A percentile compares a stretch with the other conserved stretches of the same genome.
phyloP scores from a whole-genome alignment of 2,888 invertebrate species.

The Drosophila fungiperda region DNA sequence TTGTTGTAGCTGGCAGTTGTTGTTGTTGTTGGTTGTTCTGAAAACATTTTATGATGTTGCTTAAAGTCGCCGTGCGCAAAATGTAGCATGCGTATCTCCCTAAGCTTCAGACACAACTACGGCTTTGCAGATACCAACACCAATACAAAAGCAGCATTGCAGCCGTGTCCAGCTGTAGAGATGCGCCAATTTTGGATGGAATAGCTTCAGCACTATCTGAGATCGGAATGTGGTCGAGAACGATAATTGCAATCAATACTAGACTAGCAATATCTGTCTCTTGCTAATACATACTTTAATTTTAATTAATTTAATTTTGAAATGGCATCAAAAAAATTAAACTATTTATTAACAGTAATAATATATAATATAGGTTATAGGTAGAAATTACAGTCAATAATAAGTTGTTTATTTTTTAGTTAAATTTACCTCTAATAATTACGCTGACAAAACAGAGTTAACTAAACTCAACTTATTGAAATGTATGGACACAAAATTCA shows the following conservation, averaged over 20 bases:
- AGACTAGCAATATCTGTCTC: not conserved
- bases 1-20: slow-evolving; percentile 47
- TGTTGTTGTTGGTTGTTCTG: slow-evolving; percentile 39
- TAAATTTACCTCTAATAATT: no score
- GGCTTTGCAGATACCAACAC: slow-evolving; percentile 21
- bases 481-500: not conserved
- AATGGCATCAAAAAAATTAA: not conserved
- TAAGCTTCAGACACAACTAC: slow-evolving; percentile 22
- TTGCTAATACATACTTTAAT: not conserved
- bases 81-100: slow-evolving; percentile 59
- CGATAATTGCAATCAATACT: not conserved
- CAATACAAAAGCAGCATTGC: slow-evolving; percentile 1
- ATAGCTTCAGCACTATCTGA: not conserved
- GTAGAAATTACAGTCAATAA: not conserved
- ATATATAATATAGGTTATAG: not conserved
- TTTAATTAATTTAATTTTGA: not conserved
- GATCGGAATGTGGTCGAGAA: not conserved
- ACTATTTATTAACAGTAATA: not conserved
- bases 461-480: not conserved
- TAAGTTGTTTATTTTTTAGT: not conserved
- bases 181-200: slow-evolving; percentile 6
- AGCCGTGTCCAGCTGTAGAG: slow-evolving; percentile 9
- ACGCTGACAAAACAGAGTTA: not conserved
- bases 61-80: slow-evolving; percentile 42
- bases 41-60: slow-evolving; percentile 68